Conservation (phyloP, 2,113 vertebrate genomes). For the Xyliphius kryptos region DNA sequence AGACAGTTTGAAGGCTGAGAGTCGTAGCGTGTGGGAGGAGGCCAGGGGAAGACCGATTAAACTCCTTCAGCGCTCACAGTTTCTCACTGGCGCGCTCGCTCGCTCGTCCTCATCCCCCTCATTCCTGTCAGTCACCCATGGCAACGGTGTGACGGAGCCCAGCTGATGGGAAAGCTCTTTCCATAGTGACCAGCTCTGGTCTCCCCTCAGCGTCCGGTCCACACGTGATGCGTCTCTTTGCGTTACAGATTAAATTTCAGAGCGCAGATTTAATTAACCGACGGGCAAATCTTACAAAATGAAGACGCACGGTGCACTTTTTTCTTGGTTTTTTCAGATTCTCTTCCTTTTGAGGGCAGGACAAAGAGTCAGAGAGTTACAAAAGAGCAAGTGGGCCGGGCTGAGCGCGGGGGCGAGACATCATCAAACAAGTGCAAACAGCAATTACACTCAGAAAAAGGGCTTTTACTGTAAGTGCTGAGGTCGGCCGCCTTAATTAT, state of each 20-base stretch:
- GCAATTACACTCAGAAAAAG: slow-evolving; percentile 4
- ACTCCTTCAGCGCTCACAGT: slow-evolving; percentile 10
- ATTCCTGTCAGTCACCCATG: slow-evolving; percentile 54
- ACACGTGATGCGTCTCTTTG: slow-evolving; percentile 14
- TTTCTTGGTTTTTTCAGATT: neutral
- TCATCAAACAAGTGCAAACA: slow-evolving; percentile 50
- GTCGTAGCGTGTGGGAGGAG: slow-evolving; percentile 39
- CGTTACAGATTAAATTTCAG: slow-evolving; percentile 20
- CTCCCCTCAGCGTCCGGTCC: slow-evolving; percentile 2
- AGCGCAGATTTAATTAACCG: too few species aligned
- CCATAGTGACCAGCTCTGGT: slow-evolving; percentile 49
- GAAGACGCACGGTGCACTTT: too few species aligned
- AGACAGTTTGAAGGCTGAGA: slow-evolving; percentile 41
- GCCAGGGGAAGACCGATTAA: slow-evolving; percentile 48
- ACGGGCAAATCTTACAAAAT: too few species aligned
- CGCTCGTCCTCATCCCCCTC: slow-evolving; percentile 7
- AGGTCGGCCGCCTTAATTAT: neutral
- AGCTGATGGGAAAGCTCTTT: slow-evolving; percentile 65
- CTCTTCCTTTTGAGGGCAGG: neutral
- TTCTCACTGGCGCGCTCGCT: slow-evolving; percentile 16
- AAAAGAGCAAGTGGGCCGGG: slow-evolving; percentile 57
- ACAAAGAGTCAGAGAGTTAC: slow-evolving; percentile 39
- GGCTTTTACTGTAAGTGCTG: neutral
- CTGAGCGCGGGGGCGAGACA: slow-evolving; percentile 49
- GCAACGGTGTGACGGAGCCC: slow-evolving; percentile 47